Base-by-base conservation (phyloP, 2,888 invertebrate genomes). In the Tachystola acroxantha region DNA sequence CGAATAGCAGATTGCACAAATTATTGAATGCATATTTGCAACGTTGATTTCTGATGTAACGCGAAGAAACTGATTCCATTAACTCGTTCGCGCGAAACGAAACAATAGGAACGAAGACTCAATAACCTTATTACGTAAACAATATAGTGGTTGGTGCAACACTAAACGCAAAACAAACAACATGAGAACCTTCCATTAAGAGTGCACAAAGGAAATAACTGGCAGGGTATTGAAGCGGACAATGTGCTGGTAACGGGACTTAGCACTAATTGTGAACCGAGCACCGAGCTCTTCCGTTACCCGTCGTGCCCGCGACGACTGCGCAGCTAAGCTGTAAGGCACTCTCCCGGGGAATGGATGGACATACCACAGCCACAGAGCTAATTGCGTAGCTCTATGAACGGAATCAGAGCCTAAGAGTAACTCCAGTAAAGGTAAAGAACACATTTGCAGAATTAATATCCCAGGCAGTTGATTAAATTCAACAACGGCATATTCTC, bases 221-320 rank as follows among this genome's bases (percentile, higher is more conserved):
- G 64, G 61, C 57, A 53, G 59, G 64, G 74, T 73, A 75, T 67
- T 69, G 75, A 66, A 64, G 72, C 73, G 66, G 71, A 84, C 82
- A 81, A 79, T 77, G 75, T 61, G 65, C 56, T 53, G 54, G 72
- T 84, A 86, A 85, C 84, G 82, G 82, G 72, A 82, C 74, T 55
- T 57, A 70, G 62, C 58, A 76, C 82, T 82, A 76, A 85, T 84
- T 81, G 74, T 75, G 77, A 77, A 73, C 68, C 59, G 70, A 67
- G 74, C 68, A 66, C 68, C 57, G 63, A 64, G 65, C 60, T 75
- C 71, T 79, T 75, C 79, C 78, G 78, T 77, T 79, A 78, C 61
- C 63, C 57, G 56, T 48, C 43, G 58, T 53, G 51, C 61, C 63
- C 57, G 56, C 48, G 43, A 58, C 53, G 51, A n/a, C 46, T 50